These are phyloP conservation scores for Poeciliopsis retropinna DNA, from an alignment of 2,113 vertebrate genomes.

Conservation along the genomic window DNA sequence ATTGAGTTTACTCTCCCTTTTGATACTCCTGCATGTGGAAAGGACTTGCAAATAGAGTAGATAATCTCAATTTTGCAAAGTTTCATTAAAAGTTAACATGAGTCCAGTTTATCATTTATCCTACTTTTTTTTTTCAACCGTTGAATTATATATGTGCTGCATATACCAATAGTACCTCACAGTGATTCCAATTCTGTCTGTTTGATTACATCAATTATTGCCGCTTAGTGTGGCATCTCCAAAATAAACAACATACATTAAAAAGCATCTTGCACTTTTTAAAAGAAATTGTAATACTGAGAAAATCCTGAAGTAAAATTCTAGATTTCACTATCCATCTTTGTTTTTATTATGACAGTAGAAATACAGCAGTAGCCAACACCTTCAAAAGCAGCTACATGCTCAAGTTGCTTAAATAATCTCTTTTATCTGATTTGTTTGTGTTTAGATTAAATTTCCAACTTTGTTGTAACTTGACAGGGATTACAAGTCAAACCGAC, in stretches of 20 bases:
- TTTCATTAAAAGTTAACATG: no score
- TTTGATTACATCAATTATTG: neutral
- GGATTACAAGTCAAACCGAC: neutral
- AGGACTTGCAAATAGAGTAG: no score
- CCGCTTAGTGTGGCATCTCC: neutral
- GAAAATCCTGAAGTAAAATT: neutral
- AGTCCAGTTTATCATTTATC: no score
- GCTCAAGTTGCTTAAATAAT: neutral
- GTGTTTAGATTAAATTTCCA: neutral
- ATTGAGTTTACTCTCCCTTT: no score
- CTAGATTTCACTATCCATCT: neutral
- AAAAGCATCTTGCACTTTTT: neutral
- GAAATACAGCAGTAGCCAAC: no score
- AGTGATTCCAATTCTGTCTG: neutral
- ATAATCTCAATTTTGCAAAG: no score
- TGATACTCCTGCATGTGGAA: no score
- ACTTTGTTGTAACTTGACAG: neutral
- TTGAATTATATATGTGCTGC: no score
- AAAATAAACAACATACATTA: neutral
- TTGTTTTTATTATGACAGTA: neutral
- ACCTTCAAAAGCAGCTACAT: neutral
- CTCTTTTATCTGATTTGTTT: neutral
- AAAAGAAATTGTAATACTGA: neutral
- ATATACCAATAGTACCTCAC: neutral
- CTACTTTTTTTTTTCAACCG: no score